A percentile compares a stretch with the other conserved stretches of the same genome.
phyloP scores from a whole-genome alignment of 2,797 vertebrate species.

The Megalops cyprinoides region DNA sequence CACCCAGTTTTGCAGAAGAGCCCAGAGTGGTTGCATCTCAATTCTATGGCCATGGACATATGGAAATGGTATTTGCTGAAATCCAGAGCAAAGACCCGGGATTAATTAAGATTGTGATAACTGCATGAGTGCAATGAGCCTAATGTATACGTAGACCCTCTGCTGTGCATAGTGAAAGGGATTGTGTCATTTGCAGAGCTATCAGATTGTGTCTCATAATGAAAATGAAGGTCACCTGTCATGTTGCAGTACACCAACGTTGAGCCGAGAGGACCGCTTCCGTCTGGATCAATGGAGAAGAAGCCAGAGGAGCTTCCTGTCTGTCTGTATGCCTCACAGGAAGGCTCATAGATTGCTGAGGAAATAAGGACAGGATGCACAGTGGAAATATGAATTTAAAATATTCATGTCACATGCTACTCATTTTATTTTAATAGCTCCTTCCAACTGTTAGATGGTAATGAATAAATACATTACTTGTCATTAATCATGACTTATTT shows the following conservation, averaged over 20 bases:
- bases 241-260: constrained; percentile 82
- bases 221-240: constrained; percentile 73
- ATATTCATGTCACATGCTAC: background rate
- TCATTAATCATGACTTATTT: background rate
- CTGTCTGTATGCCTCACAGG: constrained; percentile 81
- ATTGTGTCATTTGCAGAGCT: background rate
- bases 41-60: too few species aligned
- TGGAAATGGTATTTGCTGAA: too few species aligned
- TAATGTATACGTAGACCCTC: too few species aligned
- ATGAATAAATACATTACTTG: background rate
- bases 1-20: too few species aligned
- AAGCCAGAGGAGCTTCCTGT: constrained; percentile 76
- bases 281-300: constrained; percentile 81
- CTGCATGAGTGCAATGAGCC: too few species aligned
- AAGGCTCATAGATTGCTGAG: constrained; percentile 78
- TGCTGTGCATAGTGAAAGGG: background rate
- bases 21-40: too few species aligned
- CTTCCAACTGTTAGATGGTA: background rate
- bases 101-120: too few species aligned
- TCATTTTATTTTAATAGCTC: background rate
- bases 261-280: constrained; percentile 77
- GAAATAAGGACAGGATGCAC: constrained; percentile 11
- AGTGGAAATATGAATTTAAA: background rate
- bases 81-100: too few species aligned
- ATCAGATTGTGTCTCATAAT: background rate